These are phyloP conservation scores for Eutolmus rufibarbis DNA, from an alignment of 2,888 invertebrate genomes.

Conservation along the genomic window DNA sequence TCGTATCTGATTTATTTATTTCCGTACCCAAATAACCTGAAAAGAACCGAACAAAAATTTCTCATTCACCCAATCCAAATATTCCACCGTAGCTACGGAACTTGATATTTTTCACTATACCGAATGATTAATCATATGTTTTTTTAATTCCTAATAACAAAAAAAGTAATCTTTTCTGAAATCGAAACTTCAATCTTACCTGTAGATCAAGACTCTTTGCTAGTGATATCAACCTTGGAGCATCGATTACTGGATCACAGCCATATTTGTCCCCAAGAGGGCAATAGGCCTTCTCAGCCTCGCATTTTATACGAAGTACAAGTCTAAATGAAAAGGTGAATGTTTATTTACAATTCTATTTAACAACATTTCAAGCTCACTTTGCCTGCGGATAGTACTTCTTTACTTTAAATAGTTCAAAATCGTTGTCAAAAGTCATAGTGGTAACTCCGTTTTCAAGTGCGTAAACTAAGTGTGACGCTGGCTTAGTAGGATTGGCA, in stretches of 20 bases:
- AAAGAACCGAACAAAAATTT: no score
- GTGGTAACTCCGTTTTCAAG: constrained; percentile 75
- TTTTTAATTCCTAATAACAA: no score
- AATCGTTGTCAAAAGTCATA: constrained; percentile 95
- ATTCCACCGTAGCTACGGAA: no score
- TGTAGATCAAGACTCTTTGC: constrained; percentile 79
- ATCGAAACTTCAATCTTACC: constrained; percentile 59
- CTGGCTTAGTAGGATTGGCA: constrained; percentile 94
- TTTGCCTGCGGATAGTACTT: constrained; percentile 81
- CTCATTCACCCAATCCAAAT: no score
- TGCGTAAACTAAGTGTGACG: constrained; percentile 88
- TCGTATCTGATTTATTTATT: no score
- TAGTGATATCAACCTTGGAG: constrained; percentile 74
- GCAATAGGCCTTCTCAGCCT: constrained; percentile 84
- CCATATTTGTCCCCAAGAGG: constrained; percentile 95
- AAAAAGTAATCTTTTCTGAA: no score
- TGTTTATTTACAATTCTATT: neutral
- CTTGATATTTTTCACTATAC: no score
- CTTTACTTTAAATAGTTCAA: constrained; percentile 89
- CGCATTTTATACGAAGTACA: constrained; percentile 88
- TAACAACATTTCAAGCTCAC: constrained; percentile 40
- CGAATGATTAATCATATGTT: no score
- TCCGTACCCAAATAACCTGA: no score
- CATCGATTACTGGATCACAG: constrained; percentile 80
- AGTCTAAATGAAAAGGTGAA: constrained; percentile 65